Base-by-base conservation (phyloP, 2,113 vertebrate genomes). In the Chlorodrepanis virens region DNA sequence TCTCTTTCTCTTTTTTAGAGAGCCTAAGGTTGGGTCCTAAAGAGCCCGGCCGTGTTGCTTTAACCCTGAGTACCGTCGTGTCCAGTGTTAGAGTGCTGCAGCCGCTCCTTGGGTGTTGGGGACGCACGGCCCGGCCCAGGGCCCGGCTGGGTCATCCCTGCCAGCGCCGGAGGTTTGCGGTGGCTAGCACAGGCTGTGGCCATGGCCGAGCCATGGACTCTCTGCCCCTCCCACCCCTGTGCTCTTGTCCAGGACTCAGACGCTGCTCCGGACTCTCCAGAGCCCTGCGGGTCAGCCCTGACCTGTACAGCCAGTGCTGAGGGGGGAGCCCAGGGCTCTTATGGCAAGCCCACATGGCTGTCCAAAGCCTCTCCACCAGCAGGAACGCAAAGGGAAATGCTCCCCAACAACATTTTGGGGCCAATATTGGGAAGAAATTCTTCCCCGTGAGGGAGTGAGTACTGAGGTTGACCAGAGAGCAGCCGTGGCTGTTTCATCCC, bases 1-100 rank as follows among this genome's bases (percentile, higher is more conserved):
- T 97, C 91, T 96, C 87, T 97, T 97, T 96, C 94, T 97, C 94
- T 97, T 95, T 96, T 96, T 96, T 97, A 97, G 97, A 97, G 89
- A 97, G 94, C 95, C 97, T 97, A 97, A 95, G 95, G 88, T 63
- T 92, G 94, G 96, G 97, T 95, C 74, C 92, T 91, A 90, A 89
- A 94, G 79, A 89, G 90, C 94, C 96, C 78, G 16, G 86, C 95
- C 56, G 20, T 92, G 95, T 82, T 60, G 93, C 96, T 94, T 95
- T 96, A 94, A 59, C 47, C 71, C 89, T 3, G 88, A 61, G 94
- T 75, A 76, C 68, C 59, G 60, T 68, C 88, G 75, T 89, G 93
- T 94, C 86, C 96, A 81, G 94, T 83, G 85, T 94, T 96, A 96
- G 93, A 96, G 93, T 47, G 72, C 95, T 87, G 93, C 92, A 87